Base-by-base conservation (phyloP, 2,797 vertebrate genomes). In the Allobates femoralis region DNA sequence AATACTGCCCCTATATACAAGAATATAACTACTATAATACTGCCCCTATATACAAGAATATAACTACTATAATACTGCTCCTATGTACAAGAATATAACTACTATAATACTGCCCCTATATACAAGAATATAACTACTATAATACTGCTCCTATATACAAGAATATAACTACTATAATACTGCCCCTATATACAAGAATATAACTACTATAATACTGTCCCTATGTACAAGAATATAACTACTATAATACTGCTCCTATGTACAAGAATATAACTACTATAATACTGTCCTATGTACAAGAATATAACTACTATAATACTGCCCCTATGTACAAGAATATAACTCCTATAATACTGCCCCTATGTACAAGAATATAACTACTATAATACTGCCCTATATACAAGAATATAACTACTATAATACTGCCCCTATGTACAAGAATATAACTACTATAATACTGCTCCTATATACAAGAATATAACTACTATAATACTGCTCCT, bases 261-360 rank as follows among this genome's bases (percentile, higher is more conserved):
- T 66, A 66, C 64, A 66, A 66, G 64, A 66, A 66, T 66, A 66
- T 66, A 66, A 66, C 60, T 64, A 32, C 64, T 66, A 66, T 66
- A 30, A 28, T 60, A 64, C 60, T 64, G 14, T 21, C 66, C 30
- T 64, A 37, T 71, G 7, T 71, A 71, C 67, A 41, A 41, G 67
- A 71, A 71, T 37, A 37, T 71, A 71, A 71, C 67, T 71, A 41
- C 67, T 71, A 71, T 71, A 67, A 67, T n/a, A n/a, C n/a, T n/a
- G n/a, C n/a, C n/a, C n/a, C n/a, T n/a, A n/a, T n/a, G n/a, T n/a
- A n/a, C n/a, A n/a, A n/a, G n/a, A n/a, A n/a, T n/a, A n/a, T n/a
- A n/a, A n/a, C n/a, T n/a, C n/a, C n/a, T n/a, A n/a, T n/a, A n/a
- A n/a, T n/a, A n/a, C n/a, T n/a, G n/a, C n/a, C n/a, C n/a, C n/a